Conservation (phyloP, 2,797 vertebrate genomes). For the Microchirus variegatus region DNA sequence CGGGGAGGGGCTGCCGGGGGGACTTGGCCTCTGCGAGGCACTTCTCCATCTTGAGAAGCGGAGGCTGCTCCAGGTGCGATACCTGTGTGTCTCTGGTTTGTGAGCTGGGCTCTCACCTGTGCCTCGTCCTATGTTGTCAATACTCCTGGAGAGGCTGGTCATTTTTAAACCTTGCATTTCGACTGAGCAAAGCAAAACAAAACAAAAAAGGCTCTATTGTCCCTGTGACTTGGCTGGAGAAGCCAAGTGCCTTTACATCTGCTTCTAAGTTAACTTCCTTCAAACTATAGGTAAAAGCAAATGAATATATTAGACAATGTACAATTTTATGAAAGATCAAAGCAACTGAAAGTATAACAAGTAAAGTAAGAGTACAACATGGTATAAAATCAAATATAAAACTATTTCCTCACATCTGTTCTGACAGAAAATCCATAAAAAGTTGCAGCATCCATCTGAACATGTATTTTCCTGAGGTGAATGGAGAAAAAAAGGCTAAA, state of each 20-base stretch:
- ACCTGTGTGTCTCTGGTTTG: slow-evolving; percentile 55
- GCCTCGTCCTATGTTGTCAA: slow-evolving; percentile 41
- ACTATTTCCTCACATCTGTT: background rate
- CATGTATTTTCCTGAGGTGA: slow-evolving; percentile 11
- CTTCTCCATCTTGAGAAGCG: slow-evolving; percentile 75
- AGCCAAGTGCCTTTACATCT: too few species aligned
- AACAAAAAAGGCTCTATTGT: background rate
- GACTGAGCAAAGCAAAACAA: slow-evolving; percentile 1
- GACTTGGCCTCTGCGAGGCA: slow-evolving; percentile 61
- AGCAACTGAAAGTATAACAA: too few species aligned
- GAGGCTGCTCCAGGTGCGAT: slow-evolving; percentile 69
- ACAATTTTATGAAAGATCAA: too few species aligned
- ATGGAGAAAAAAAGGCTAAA: slow-evolving; percentile 2
- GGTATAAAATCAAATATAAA: too few species aligned
- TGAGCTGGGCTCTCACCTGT: slow-evolving; percentile 45
- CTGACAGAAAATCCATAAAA: slow-evolving; percentile 27
- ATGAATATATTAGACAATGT: too few species aligned
- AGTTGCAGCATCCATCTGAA: slow-evolving; percentile 20
- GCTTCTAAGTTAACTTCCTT: slow-evolving; percentile 1
- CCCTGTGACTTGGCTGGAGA: slow-evolving; percentile 8
- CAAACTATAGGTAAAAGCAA: too few species aligned
- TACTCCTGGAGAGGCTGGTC: slow-evolving; percentile 58
- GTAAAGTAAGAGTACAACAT: too few species aligned
- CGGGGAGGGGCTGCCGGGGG: slow-evolving; percentile 64
- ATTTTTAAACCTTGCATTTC: slow-evolving; percentile 45